Conservation (phyloP, 64 coral and sea anemone genomes). For the Acropora yongei region DNA sequence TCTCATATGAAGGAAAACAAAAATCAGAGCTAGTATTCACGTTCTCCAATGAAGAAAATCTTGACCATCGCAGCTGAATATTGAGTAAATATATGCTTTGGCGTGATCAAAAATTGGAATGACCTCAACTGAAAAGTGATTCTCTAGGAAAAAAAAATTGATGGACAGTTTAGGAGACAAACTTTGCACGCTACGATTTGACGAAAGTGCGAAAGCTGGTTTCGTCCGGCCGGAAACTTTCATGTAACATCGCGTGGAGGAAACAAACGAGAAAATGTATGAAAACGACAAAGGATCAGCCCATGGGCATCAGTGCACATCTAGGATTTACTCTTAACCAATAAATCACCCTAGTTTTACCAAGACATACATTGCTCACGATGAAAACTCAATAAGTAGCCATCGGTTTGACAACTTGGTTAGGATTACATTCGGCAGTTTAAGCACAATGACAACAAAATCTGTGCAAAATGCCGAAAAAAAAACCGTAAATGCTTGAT, state of each 20-base stretch:
- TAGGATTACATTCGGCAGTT: background rate
- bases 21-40: background rate
- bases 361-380: background rate
- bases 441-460: background rate
- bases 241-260: background rate
- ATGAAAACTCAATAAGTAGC: background rate
- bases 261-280: background rate
- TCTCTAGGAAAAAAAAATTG: background rate
- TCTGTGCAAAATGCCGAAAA: slow-evolving; percentile 16
- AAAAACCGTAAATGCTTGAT: background rate
- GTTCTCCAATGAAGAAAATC: background rate
- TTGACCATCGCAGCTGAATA: slow-evolving; percentile 10
- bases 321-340: background rate
- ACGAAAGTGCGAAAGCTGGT: background rate
- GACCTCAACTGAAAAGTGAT: background rate
- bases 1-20: background rate
- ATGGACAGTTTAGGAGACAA: background rate
- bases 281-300: background rate
- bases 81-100: background rate
- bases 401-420: background rate
- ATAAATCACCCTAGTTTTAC: background rate
- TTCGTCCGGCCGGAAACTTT: slow-evolving; percentile 23
- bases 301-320: background rate
- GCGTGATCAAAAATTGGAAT: background rate
- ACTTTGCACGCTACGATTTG: background rate